Base-by-base conservation (phyloP, 2,797 vertebrate species). In the Hippopotamyrus pictus region DNA sequence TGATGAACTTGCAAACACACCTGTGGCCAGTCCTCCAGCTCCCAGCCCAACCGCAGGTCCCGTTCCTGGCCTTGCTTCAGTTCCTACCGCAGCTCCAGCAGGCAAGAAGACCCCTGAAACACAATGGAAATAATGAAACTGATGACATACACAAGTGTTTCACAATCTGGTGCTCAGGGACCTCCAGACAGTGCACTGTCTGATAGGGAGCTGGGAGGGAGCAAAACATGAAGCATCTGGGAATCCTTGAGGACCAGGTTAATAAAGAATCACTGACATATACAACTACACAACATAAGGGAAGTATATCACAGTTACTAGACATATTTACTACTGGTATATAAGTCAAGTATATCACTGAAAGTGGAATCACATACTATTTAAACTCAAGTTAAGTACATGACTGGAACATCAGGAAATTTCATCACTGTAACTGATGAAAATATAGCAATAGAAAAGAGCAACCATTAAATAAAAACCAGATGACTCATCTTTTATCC, bases 31-130 rank as follows among this genome's bases (percentile, higher is more conserved):
- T 14, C 73, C 89, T 3, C 84, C 89, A 19, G 51, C 33, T 46
- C 93, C 93, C n/a, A 57, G 44, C 29, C 93, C 69, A 19, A 92
- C 89, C 46, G 91, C 92, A 46, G 90, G 92, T 87, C 94, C 92
- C 86, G 91, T 88, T 89, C 92, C 92, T 9, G 90, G 73, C 89
- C 91, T 92, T 62, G 59, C 76, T 88, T 88, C 91, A 73, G 51
- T 51, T 53, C 91, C 91, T 51, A 85, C 73, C 5, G 91, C 93
- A 83, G 88, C 48, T 17, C 94, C 94, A 90, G 93, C 91, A 90
- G 96, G 96, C 94, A 96, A 86, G 89, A 94, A 95, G 4, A 96
- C 91, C 91, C 96, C 96, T 97, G 88, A 73, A 91, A 90, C 1
- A 92, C 41, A 92, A 22, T 7, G 89, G 3, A 82, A 87, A n/a